Conservation (phyloP, 2,113 vertebrate species). For the Dasypus novemcinctus region DNA sequence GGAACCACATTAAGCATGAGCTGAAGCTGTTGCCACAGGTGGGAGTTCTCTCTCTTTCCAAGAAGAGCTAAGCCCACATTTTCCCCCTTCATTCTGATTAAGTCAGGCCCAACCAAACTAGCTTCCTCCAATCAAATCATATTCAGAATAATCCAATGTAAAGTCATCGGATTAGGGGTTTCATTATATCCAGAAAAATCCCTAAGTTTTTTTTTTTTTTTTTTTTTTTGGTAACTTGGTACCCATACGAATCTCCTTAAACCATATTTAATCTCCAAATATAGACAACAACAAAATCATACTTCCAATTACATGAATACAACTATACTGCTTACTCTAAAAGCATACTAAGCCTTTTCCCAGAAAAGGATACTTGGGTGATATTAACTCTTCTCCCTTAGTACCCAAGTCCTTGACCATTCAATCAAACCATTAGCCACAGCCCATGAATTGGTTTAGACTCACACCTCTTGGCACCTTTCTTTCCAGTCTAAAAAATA, state of each 20-base stretch:
- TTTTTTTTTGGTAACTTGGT: neutral
- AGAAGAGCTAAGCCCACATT: neutral
- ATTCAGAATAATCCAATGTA: neutral
- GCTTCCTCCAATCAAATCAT: neutral
- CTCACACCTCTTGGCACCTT: neutral
- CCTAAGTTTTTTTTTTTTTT: neutral
- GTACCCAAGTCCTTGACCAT: no score
- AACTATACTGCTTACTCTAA: neutral
- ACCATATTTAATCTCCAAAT: neutral
- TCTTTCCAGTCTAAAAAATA: neutral
- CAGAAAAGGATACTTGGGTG: neutral
- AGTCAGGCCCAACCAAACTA: neutral
- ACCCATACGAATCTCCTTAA: neutral
- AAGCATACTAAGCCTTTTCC: neutral
- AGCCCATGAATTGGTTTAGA: neutral
- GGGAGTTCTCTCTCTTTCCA: neutral
- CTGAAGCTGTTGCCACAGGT: neutral
- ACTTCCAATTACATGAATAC: neutral
- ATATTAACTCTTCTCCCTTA: neutral
- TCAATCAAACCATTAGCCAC: neutral
- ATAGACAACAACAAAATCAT: neutral
- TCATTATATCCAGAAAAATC: neutral
- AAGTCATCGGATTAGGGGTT: neutral
- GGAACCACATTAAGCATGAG: neutral
- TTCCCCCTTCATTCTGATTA: neutral